Conservation (phyloP, 2,888 invertebrate genomes). For the Oligia strigilis region DNA sequence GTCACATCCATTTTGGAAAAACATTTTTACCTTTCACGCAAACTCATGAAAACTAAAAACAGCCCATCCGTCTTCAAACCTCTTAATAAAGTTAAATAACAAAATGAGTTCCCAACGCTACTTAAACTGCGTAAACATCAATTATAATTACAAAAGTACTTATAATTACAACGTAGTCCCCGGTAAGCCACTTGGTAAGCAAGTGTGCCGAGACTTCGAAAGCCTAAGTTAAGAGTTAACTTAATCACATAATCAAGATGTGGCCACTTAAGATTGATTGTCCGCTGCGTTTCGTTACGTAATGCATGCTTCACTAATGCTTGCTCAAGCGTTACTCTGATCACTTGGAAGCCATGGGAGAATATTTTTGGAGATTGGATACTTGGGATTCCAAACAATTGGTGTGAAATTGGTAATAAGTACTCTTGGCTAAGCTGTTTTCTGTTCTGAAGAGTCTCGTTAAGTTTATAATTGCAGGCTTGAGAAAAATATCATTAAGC, state of each 20-base stretch:
- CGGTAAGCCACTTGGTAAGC: slow-evolving; percentile 53
- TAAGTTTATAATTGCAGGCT: slow-evolving; percentile 7
- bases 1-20: not conserved
- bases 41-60: slow-evolving; percentile 14
- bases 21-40: not conserved
- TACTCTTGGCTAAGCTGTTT: slow-evolving; percentile 3
- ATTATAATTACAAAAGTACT: slow-evolving; percentile 67
- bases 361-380: slow-evolving; percentile 22
- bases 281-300: slow-evolving; percentile 71
- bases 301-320: slow-evolving; percentile 74
- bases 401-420: slow-evolving; percentile 48
- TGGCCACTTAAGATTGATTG: slow-evolving; percentile 80
- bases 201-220: slow-evolving; percentile 57
- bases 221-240: slow-evolving; percentile 69
- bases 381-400: slow-evolving; percentile 32
- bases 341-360: slow-evolving; percentile 55
- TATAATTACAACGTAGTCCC: slow-evolving; percentile 60
- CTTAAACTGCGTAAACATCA: slow-evolving; percentile 64
- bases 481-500: not conserved
- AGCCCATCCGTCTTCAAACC: slow-evolving; percentile 23
- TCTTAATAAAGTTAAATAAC: slow-evolving; percentile 52
- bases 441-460: slow-evolving; percentile 22
- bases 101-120: slow-evolving; percentile 38
- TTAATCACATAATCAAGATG: slow-evolving; percentile 86
- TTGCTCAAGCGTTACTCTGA: slow-evolving; percentile 58